Base-by-base conservation (phyloP, 2,113 vertebrate species). In the Leucosticte australis region DNA sequence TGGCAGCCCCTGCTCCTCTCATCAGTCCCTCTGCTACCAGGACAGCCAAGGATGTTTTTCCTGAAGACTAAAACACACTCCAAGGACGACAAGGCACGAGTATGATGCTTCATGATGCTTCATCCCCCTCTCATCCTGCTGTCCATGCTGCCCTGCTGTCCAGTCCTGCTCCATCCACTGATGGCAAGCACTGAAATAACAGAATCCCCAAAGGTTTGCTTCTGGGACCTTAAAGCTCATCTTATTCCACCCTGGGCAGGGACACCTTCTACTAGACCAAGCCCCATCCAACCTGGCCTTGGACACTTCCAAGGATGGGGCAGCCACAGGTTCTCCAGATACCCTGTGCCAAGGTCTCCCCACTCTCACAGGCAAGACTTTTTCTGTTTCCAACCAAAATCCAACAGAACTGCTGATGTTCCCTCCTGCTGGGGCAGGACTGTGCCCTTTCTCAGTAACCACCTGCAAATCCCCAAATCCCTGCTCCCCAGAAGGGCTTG, bases 401-500 rank as follows among this genome's bases (percentile, higher is more conserved):
- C 84, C 92, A 85, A 52, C 27, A 60, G 16, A 74, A 42, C 17
- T 62, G 74, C 77, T 17, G 52, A 26, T 13, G 27, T 2, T 33
- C 27, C 42, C 90, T 75, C 55, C 46, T 1, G 5, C 53, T 27
- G 35, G n/a, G 59, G 35, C 85, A 78, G 53, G 55, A 16, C 70
- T 10, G 9, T 28, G 73, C 39, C 64, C 84, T 79, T 94, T 47
- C 62, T 11, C 2, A 13, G 30, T 16, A 68, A 87, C 46, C 71
- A 92, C 74, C 77, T 81, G 69, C 33, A 95, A 39, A 89, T 31
- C 47, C 47, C 26, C 0, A 47, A 55, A 35, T 28, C 41, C 73
- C 81, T 5, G 3, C 42, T 11, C 2, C 4, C 13, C 52, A 69
- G 26, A 35, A 53, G 37, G 77, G 46, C 77, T 20, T 0, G 0